phyloP scores from a whole-genome alignment of 2,797 vertebrate genomes.

The Petrocephalus schoutedeni region DNA sequence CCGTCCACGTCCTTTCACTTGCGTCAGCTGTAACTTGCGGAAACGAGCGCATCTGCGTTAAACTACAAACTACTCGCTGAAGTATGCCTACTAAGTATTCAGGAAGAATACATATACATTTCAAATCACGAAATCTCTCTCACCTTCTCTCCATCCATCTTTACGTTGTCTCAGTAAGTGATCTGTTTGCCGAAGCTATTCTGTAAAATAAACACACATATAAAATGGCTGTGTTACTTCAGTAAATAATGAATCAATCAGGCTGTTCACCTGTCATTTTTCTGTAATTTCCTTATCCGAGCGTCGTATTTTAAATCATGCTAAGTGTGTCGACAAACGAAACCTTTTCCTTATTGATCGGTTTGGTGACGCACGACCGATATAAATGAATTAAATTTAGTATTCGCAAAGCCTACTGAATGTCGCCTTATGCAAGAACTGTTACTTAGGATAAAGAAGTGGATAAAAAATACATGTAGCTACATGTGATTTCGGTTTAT shows the following conservation, averaged over 20 bases:
- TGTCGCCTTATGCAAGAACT: not conserved
- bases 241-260: not conserved
- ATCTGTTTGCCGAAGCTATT: not conserved
- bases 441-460: not conserved
- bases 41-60: conserved; percentile 21
- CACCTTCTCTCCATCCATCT: conserved; percentile 62
- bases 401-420: not conserved
- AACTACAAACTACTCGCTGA: not conserved
- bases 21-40: conserved; percentile 17
- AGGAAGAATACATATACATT: not conserved
- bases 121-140: not conserved
- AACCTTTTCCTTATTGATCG: not conserved
- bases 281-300: not conserved
- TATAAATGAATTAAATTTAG: not conserved
- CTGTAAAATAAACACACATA: not conserved
- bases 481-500: not conserved
- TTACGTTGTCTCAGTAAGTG: conserved; percentile 5
- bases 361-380: not conserved
- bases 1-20: not conserved
- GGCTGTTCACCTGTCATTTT: not conserved
- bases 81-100: conserved; percentile 22
- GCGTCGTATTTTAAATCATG: not conserved
- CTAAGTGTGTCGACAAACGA: not conserved
- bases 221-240: not conserved
- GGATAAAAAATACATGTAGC: not conserved